Percentiles rank a stretch among this genome's conserved stretches.
Evolutionary conservation across 2,888 invertebrate genomes (phyloP).

Genomic region (Conistra vaccinii): DNA sequence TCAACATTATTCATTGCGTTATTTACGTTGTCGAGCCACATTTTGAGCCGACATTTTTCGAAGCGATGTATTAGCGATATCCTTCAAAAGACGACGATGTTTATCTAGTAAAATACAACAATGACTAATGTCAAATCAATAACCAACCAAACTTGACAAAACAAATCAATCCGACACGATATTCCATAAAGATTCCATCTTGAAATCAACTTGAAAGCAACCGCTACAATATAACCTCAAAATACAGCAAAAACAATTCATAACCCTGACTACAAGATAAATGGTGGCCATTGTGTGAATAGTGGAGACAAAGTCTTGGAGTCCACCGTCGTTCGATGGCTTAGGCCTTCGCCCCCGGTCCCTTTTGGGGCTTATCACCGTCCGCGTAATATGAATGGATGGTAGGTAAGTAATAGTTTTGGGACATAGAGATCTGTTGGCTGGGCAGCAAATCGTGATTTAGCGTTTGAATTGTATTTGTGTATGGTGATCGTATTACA

Average conservation of each 20-base stretch:
- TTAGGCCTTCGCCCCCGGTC: conserved; percentile 59
- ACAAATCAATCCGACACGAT: conserved; percentile 19
- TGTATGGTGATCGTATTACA: background rate
- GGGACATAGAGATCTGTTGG: conserved; percentile 28
- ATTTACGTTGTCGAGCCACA: no score
- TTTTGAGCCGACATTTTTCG: no score
- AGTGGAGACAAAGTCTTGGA: conserved; percentile 56
- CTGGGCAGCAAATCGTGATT: conserved; percentile 7
- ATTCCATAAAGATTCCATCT: conserved; percentile 26
- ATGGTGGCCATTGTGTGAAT: conserved; percentile 41
- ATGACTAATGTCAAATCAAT: background rate
- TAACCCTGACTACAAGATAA: conserved; percentile 48
- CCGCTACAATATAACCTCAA: conserved; percentile 12
- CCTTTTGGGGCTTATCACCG: conserved; percentile 63
- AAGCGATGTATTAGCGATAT: no score
- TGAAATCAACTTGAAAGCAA: conserved; percentile 35
- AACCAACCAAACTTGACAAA: background rate
- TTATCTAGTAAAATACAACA: background rate
- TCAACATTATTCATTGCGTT: no score
- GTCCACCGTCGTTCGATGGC: conserved; percentile 53
- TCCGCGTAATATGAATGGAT: conserved; percentile 68
- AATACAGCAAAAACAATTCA: conserved; percentile 52
- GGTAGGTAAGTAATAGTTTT: conserved; percentile 62
- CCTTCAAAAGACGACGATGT: no score
- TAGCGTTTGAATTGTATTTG: background rate